phyloP scores from a whole-genome alignment of 2,888 invertebrate genomes.

The Leptinotarsa peninsularis region DNA sequence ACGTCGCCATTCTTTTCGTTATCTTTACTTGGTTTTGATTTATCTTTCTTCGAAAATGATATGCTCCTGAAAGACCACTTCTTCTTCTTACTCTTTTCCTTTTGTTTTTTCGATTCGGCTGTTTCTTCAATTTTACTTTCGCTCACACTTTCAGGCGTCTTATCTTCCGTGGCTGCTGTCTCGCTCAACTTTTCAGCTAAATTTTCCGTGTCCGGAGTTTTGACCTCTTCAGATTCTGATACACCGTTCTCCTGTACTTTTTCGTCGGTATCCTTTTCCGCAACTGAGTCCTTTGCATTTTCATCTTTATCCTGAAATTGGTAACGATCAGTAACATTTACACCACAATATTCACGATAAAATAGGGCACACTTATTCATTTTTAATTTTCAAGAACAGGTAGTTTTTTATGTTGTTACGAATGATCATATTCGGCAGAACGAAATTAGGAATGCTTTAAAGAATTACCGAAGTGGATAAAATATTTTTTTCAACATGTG shows the following conservation, averaged over 20 bases:
- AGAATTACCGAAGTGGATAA: too few species aligned
- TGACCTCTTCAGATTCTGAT: conserved; percentile 58
- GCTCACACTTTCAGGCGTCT: conserved; percentile 45
- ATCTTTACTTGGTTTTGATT: conserved; percentile 83
- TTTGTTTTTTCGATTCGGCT: conserved; percentile 67
- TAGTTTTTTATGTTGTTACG: too few species aligned
- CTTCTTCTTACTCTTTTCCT: conserved; percentile 75
- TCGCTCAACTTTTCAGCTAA: conserved; percentile 64
- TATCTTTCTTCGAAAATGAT: conserved; percentile 89
- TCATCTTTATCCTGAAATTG: conserved; percentile 63
- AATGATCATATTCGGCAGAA: too few species aligned
- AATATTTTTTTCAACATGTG: too few species aligned
- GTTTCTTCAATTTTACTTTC: conserved; percentile 41
- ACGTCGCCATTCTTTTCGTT: conserved; percentile 72
- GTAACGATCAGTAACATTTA: background rate
- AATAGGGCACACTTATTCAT: too few species aligned
- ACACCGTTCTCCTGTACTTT: conserved; percentile 64
- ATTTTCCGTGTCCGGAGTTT: conserved; percentile 60
- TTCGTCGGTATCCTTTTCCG: conserved; percentile 48
- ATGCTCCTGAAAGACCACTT: conserved; percentile 91
- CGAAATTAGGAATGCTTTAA: too few species aligned
- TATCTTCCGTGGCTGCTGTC: conserved; percentile 55
- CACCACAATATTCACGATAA: background rate
- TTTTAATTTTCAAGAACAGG: too few species aligned
- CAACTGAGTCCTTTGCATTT: conserved; percentile 56